phyloP scores from a whole-genome alignment of 2,113 vertebrate species.

The Emydocephalus ijimae region DNA sequence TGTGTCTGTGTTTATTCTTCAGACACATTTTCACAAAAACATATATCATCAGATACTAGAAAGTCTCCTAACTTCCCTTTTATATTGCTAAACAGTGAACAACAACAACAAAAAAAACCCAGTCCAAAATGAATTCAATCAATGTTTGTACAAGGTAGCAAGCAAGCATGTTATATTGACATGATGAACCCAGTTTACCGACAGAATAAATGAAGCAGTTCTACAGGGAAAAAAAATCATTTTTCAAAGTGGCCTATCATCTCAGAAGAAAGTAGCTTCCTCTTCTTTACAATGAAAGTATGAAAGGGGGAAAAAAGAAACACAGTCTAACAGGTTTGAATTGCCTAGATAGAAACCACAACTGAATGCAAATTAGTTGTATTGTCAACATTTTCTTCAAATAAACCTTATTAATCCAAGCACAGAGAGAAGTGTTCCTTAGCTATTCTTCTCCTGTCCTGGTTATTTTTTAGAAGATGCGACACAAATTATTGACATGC shows the following conservation, averaged over 20 bases:
- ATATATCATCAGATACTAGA: not conserved
- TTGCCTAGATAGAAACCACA: not conserved
- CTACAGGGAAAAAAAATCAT: not conserved
- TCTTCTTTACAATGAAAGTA: not conserved
- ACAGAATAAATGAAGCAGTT: not conserved
- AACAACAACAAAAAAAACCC: not conserved
- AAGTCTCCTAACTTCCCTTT: not conserved
- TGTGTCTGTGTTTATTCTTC: not conserved
- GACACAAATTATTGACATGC: not conserved
- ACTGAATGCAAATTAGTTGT: not conserved
- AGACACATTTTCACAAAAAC: not conserved
- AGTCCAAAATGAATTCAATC: not conserved
- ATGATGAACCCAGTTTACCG: not conserved
- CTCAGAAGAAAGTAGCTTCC: not conserved
- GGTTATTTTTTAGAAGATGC: not conserved
- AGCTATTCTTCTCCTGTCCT: not conserved
- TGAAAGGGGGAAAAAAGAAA: not conserved
- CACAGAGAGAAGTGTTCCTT: not conserved
- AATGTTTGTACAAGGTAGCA: not conserved
- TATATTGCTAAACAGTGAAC: not conserved
- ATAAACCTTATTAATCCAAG: not conserved
- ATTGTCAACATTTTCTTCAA: not conserved
- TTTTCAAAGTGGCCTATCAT: not conserved
- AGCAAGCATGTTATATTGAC: not conserved
- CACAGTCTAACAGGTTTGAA: not conserved